phyloP scores from a whole-genome alignment of 92 coral and sea anemone species.

The Muricea muricata region DNA sequence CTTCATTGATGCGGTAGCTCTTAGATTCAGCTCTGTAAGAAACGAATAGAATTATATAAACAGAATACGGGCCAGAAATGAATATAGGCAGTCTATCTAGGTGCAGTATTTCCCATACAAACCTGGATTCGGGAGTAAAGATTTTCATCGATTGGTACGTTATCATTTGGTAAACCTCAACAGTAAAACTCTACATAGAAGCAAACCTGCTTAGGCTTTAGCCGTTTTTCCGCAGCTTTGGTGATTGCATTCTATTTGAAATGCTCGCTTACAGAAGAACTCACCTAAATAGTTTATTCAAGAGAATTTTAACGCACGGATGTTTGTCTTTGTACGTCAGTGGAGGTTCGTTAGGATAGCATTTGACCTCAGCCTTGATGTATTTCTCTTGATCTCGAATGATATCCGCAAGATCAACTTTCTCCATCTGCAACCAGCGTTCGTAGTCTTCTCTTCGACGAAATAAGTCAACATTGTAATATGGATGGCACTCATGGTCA shows the following conservation, averaged over 20 bases:
- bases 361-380: not conserved
- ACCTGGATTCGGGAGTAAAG: too few species aligned
- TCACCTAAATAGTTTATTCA: slow-evolving; percentile 78
- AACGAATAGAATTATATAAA: not conserved
- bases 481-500: slow-evolving; percentile 81
- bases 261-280: slow-evolving; percentile 55
- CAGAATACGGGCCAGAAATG: not conserved
- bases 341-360: not conserved
- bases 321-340: slow-evolving; percentile 63
- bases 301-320: slow-evolving; percentile 65
- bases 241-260: too few species aligned
- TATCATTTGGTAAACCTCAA: too few species aligned
- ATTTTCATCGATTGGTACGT: too few species aligned
- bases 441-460: slow-evolving; percentile 85
- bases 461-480: slow-evolving; percentile 77
- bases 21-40: not conserved
- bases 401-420: slow-evolving; percentile 65
- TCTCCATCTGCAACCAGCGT: slow-evolving; percentile 79
- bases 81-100: too few species aligned
- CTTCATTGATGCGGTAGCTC: slow-evolving; percentile 1
- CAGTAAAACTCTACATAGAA: too few species aligned
- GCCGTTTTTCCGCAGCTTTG: too few species aligned
- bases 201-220: too few species aligned
- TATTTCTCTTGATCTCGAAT: slow-evolving; percentile 53
- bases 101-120: too few species aligned